phyloP scores from a whole-genome alignment of 2,113 vertebrate species.

The Lophura nycthemera region DNA sequence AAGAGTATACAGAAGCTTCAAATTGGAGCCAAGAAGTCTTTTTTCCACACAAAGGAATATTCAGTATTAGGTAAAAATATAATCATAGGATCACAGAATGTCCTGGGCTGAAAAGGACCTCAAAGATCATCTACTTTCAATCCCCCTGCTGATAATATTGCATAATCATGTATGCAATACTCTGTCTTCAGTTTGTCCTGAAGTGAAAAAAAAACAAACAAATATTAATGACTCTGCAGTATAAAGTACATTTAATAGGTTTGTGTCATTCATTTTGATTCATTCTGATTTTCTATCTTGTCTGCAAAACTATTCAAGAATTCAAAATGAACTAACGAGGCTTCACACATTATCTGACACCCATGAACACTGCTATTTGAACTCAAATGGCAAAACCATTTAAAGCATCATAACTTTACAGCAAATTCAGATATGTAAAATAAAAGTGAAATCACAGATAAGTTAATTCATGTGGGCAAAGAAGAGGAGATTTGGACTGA shows the following conservation, averaged over 20 bases:
- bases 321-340: background rate
- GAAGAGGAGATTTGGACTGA: background rate
- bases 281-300: background rate
- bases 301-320: background rate
- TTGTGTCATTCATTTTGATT: background rate
- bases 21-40: background rate
- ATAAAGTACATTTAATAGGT: background rate
- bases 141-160: too few relatives aligned
- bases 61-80: background rate
- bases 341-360: background rate
- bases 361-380: background rate
- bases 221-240: fast-evolving
- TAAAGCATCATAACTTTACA: background rate
- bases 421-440: background rate
- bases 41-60: background rate
- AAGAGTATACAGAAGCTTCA: background rate
- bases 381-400: background rate
- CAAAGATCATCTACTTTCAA: too few relatives aligned
- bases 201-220: background rate
- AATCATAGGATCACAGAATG: too few relatives aligned
- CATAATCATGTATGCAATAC: background rate
- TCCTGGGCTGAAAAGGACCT: too few relatives aligned
- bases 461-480: background rate
- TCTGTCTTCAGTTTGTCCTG: background rate
- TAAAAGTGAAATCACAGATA: background rate